Base-by-base conservation (phyloP, 2,888 invertebrate species). In the Nebria brevicollis region DNA sequence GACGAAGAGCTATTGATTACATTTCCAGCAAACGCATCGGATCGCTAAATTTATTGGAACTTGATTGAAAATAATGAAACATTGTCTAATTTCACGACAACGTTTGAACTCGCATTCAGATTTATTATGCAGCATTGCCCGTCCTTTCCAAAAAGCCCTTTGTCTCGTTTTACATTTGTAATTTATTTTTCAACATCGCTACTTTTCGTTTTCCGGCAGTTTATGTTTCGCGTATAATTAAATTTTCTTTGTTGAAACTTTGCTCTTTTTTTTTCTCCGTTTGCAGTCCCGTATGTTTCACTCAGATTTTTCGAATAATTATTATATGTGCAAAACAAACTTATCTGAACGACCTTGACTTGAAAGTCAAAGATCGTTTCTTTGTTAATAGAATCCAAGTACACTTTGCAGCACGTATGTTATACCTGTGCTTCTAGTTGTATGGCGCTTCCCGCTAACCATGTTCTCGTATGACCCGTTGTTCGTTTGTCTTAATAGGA, bases 401-500 rank as follows among this genome's bases (percentile, higher is more conserved):
- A 0, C 20, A 20, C 20, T 20, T 20, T 20, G 20, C 20, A 20
- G 20, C 20, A 1, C 20, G 0, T 20, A 20, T 34, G 34, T 34
- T 34, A 34, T 34, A 34, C 34, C 34, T 34, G 34, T 20, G 20
- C 20, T 20, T 20, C 34, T 34, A 5, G 4, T 34, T 34, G 5
- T 34, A 34, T 34, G 5, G 34, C 34, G 54, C 11, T 54, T 2
- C 76, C 8, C 8, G 8, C 10, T 54, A 8, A 54, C 72, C 25
- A 42, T 68, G 76, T 76, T 66, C 76, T 76, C 76, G 42, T 66
- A 68, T 76, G 76, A 68, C 76, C 66, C 66, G 76, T 66, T 64
- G 66, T 76, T 76, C 76, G 76, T 76, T 70, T 77, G 70, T 41
- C 70, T 54, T 77, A 70, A 77, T 77, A 77, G 77, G 77, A 77